Base-by-base conservation (phyloP, 2,888 invertebrate genomes). In the Cinara cedri region DNA sequence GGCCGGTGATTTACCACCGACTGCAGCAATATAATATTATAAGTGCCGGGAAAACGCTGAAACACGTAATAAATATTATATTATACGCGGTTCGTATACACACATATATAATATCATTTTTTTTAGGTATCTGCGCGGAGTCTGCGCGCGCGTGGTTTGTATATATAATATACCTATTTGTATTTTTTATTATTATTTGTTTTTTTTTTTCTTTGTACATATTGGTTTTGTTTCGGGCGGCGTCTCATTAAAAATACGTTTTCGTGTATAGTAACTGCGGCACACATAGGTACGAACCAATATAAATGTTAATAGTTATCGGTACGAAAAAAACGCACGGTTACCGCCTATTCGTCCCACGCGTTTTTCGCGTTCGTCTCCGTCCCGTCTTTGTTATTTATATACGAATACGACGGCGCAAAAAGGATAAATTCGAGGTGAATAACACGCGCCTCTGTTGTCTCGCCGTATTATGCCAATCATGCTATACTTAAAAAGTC, bases 1-100 rank as follows among this genome's bases (percentile, higher is more conserved):
- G 76, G 57, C 68, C 76, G 55, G 68, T 78, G 76, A 78, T 78
- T 78, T 78, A 78, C 76, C 76, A 78, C 68, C 76, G 34, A 57
- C 57, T 34, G 34, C 34, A 34, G 34, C 34, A 34, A 34, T 34
- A 34, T 34, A 34, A 46, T 26, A 76, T 49, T 34, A 34, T 57
- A 26, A 78, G 68, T 51, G 76, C 60, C 26, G 68, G 76, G 68
- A 78, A 78, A 78, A 78, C 76, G 60, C 21, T 34, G 49, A 49
- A 78, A 78, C 68, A 49, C 76, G 57, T 78, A 49, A 78, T 70
- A 68, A 78, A 76, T 34, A 66, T 57, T 65, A 26, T 42, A 26
- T 54, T 42, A 14, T 49, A 11, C 19, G 19, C 24, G 19, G 19
- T 54, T 19, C 34, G 19, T n/a, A n/a, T 34, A 62, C 9, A 26